Conservation (phyloP, 2,888 invertebrate genomes). For the Fragum sueziense region DNA sequence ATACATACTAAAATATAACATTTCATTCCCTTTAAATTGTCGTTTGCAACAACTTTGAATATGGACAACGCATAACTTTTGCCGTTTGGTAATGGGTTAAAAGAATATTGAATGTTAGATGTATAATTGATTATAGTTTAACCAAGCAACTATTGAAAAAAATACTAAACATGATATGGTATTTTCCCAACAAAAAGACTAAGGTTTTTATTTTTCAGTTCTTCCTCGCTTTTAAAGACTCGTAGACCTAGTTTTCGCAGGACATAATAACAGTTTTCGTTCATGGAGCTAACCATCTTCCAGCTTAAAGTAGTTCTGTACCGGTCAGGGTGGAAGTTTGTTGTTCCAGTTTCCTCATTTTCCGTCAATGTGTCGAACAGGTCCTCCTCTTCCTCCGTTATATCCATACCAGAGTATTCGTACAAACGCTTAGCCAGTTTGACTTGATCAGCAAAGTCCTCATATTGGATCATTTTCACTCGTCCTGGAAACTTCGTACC, state of each 20-base stretch:
- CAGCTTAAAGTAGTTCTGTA: conserved; percentile 6
- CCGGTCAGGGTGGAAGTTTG: not conserved
- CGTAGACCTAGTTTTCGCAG: not conserved
- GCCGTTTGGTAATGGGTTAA: no score
- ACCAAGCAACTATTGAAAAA: no score
- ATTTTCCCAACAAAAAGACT: conserved; percentile 5
- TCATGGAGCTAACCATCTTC: not conserved
- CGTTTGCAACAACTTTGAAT: no score
- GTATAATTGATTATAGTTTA: no score
- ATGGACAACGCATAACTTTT: no score
- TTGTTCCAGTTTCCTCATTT: not conserved
- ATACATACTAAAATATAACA: no score
- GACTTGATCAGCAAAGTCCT: conserved; percentile 31
- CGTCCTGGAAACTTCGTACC: conserved; percentile 14
- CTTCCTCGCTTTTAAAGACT: not conserved
- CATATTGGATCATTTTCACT: conserved; percentile 35
- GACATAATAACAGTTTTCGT: not conserved
- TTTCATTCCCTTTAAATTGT: no score
- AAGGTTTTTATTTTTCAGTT: not conserved
- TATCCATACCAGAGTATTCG: conserved; percentile 18
- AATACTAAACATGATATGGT: not conserved
- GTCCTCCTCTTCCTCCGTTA: conserved; percentile 7
- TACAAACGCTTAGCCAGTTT: conserved; percentile 15
- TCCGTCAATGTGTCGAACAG: not conserved
- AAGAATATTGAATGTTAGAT: no score